Conservation (phyloP, 2,797 vertebrate species). For the Ctenopoma multispine region DNA sequence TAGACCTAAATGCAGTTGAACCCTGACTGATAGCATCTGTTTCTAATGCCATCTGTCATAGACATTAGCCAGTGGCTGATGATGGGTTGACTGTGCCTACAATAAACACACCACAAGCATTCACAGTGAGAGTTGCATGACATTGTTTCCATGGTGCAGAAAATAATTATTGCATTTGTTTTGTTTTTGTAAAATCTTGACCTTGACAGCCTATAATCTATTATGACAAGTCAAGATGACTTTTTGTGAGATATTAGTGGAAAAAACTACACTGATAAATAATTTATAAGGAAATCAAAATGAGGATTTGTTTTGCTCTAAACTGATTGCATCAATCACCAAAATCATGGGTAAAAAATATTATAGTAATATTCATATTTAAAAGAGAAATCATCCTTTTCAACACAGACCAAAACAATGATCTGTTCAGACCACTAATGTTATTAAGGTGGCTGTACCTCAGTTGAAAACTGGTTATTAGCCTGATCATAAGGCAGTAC, state of each 20-base stretch:
- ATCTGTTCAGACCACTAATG: too few relatives aligned
- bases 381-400: neutral
- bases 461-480: slow-evolving; percentile 40
- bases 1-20: slow-evolving; percentile 64
- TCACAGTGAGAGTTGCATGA: slow-evolving; percentile 2
- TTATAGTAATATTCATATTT: neutral
- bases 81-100: slow-evolving; percentile 14
- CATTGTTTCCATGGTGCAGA: neutral
- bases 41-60: slow-evolving; percentile 69
- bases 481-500: slow-evolving; percentile 7
- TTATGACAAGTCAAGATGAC: neutral
- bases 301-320: neutral
- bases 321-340: neutral
- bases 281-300: neutral
- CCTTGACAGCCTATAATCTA: neutral
- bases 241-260: neutral
- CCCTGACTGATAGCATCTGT: slow-evolving; percentile 67
- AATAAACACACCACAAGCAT: slow-evolving; percentile 15
- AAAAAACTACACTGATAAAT: neutral
- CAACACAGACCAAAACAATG: neutral
- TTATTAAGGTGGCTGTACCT: neutral
- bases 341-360: neutral
- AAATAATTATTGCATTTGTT: neutral
- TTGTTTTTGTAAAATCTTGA: slow-evolving; percentile 13
- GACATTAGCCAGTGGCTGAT: slow-evolving; percentile 38